These are phyloP conservation scores for Sorex fumeus DNA, from an alignment of 2,113 vertebrate species.

Conservation along the genomic window DNA sequence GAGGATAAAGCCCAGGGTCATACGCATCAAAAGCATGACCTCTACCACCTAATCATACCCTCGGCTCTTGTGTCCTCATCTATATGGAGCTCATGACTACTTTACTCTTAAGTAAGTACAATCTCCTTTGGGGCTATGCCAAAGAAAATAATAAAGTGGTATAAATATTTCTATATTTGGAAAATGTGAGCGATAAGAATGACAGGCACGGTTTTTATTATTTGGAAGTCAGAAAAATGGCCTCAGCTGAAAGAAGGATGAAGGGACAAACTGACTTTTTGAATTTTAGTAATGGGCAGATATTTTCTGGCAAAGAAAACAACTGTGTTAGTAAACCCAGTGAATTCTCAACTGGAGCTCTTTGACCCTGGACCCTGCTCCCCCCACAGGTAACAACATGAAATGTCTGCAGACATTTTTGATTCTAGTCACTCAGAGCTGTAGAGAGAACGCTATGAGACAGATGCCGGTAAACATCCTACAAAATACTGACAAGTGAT, in stretches of 20 bases:
- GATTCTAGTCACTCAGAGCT: neutral
- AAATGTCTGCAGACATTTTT: neutral
- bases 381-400: neutral
- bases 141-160: too few species aligned
- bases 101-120: too few species aligned
- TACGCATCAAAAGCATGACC: too few species aligned
- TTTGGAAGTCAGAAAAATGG: neutral
- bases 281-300: neutral
- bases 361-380: too few species aligned
- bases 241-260: too few species aligned
- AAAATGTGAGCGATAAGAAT: neutral
- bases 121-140: too few species aligned
- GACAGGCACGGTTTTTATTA: neutral
- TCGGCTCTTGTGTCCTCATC: too few species aligned
- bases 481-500: neutral
- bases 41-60: too few species aligned
- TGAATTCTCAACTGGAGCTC: neutral
- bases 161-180: neutral
- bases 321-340: neutral
- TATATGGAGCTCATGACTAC: too few species aligned
- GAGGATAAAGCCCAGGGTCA: too few species aligned
- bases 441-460: neutral
- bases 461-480: neutral
- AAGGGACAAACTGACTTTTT: neutral
- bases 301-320: constrained; percentile 19